Evolutionary conservation across 2,797 vertebrate species (phyloP), one percentile per base, ranked within the genome.

Genomic region (Alcedo atthis): DNA sequence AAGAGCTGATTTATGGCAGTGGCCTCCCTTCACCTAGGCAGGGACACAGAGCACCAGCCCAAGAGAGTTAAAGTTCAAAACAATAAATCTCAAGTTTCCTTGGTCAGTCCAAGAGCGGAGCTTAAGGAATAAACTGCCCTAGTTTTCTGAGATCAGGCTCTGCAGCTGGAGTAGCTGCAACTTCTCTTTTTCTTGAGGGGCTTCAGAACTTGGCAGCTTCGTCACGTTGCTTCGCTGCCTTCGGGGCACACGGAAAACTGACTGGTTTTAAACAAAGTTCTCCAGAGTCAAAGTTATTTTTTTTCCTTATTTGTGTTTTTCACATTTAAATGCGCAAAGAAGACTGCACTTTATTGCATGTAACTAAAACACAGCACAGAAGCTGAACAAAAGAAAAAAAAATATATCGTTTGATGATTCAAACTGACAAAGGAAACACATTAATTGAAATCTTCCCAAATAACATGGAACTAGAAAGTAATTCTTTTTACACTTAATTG

Each of bases 51-150:
- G 77, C 89, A 28, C 81, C 81, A 80, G 15, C 74, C 67, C 77
- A 55, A 33, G 43, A 92, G 82, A 88, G 90, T 57, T 54, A 35
- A 67, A 95, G 95, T 92, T 95, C 94, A 96, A 84, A 90, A 53
- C 67, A 81, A 93, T 95, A 95, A 96, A 97, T 96, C 94, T 96
- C 92, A 53, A 69, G 46, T 91, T 95, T 91, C 90, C 53, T 54
- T 90, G 93, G 87, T 68, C 82, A 89, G 77, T 84, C 70, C 57
- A 53, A 87, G 70, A 92, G 73, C 4, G 0, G 68, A 90, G 91
- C 86, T 93, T 85, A 66, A 94, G 82, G 86, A 95, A 92, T 85
- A 93, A 16, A 45, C 69, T 90, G 93, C 80, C 92, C 93, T 61
- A 83, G 48, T 93, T 95, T 94, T 73, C 71, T 10, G 37, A 71